Evolutionary conservation across 2,888 invertebrate genomes (phyloP), one percentile per base, ranked within the genome.

Genomic region (Pristionchus maxplancki): DNA sequence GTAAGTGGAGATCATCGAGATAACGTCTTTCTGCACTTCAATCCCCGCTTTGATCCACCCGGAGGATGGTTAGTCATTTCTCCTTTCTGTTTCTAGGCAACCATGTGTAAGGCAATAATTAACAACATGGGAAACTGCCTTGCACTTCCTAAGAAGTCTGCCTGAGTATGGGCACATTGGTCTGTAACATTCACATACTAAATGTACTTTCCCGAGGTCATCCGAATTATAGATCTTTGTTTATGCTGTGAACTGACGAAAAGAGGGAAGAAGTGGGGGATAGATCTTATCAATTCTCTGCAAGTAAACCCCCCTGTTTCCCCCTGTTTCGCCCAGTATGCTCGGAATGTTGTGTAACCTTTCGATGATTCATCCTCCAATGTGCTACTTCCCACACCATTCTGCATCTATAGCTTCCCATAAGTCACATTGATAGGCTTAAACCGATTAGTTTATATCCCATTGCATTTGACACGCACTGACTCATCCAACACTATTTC

Each of bases 1-100:
- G 92, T 94, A 50, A 90, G 93, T 78, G 93, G 94, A 13, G 93
- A 93, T 88, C 93, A 93, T 88, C 91, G 92, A 90, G 93, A 93
- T 88, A 93, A 93, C 89, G 89, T 91, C 44, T 92, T 92, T 9
- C 90, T 93, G 58, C 93, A 93, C 86, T 87, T 92, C 78, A 92
- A 92, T 71, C 90, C 91, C 20, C 88, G 92, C 31, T 92, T 92
- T 87, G 86, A 90, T 44, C 31, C 17, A n/a, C 81, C 53, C 20
- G 88, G 85, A 62, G 89, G 89, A 17, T 85, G 89, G 89, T 89
- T 53, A 64, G 85, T 64, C n/a, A 85, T 34, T 88, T 88, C n/a
- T 20, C 40, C 28, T 31, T 5, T 28, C 37, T 31, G 34, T 87
- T 37, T 58, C 71, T 64, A 31, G 44, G 44, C 31, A 88, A 44